Base-by-base conservation (phyloP, 2,113 vertebrate species). In the Bos indicus region DNA sequence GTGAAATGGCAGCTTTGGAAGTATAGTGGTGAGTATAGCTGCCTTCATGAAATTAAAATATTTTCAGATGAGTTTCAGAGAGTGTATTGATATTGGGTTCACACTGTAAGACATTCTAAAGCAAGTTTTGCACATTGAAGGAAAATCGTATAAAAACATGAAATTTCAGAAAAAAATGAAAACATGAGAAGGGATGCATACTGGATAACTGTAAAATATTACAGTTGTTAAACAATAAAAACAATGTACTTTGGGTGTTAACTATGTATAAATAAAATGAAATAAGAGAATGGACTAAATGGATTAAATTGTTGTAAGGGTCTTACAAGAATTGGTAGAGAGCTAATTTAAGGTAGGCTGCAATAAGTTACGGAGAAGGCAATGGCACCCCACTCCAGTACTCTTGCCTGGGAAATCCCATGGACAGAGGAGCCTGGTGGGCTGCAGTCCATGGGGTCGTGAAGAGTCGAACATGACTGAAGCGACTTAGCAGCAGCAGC, bases 11-110 rank as follows among this genome's bases (percentile, higher is more conserved):
- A n/a, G 51, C 30, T n/a, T 98, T 99, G 99, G 98, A 99, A 98
- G 98, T 99, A 99, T 98, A 99, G 98, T 99, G 98, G 99, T 99
- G 97, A 99, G 98, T 99, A 99, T 99, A 99, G 99, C 99, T 99
- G 99, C 98, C 99, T 99, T 99, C 99, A 60, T 71, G 59, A 81
- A 82, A 92, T 82, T 26, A 14, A 51, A 71, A 78, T 78, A 16
- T 78, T 84, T 95, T 67, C 30, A 81, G 48, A 80, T 48, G 86
- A 36, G 36, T 80, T 95, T 64, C 46, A 62, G 67, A 78, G 52
- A 74, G 36, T 9, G 52, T 71, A 21, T 36, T 85, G 33, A 21
- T 26, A 57, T 40, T 5, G 77, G 57, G 33, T 2, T 13, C 83
- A 43, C 3, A 51, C 14, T 78, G 80, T 9, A 93, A 60, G 19